phyloP scores from a whole-genome alignment of 2,888 invertebrate genomes.

The Phyto melanocephala region DNA sequence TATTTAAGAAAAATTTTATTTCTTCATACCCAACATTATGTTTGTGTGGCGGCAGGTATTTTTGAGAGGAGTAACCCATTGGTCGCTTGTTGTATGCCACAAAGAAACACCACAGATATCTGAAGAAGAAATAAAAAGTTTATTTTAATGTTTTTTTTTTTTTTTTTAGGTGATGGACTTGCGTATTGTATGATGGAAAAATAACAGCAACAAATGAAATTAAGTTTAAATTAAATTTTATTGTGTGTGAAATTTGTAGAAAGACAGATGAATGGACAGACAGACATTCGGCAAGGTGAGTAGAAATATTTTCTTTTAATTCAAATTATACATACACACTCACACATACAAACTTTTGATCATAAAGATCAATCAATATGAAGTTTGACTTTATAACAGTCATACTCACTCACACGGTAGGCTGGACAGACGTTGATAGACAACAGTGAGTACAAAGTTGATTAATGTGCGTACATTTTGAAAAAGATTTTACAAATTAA shows the following conservation, averaged over 20 bases:
- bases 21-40: neutral
- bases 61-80: conserved; percentile 43
- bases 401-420: neutral
- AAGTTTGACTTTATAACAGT: neutral
- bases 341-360: conserved; percentile 31
- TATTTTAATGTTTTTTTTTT: conserved; percentile 12
- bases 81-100: neutral
- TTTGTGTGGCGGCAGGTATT: neutral
- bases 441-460: neutral
- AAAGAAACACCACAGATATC: neutral
- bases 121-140: conserved; percentile 14
- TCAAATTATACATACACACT: conserved; percentile 41
- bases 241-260: conserved; percentile 7
- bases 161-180: conserved; percentile 30
- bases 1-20: conserved; percentile 35
- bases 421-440: neutral
- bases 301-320: conserved; percentile 34
- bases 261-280: neutral
- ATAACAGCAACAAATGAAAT: conserved; percentile 26
- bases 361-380: conserved; percentile 59
- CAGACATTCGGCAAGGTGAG: neutral
- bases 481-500: neutral
- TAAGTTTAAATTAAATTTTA: conserved; percentile 31
- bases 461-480: conserved; percentile 5
- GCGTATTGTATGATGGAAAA: conserved; percentile 45